Evolutionary conservation across 2,888 invertebrate genomes (phyloP).

Genomic region (Euspilapteryx auroguttella): DNA sequence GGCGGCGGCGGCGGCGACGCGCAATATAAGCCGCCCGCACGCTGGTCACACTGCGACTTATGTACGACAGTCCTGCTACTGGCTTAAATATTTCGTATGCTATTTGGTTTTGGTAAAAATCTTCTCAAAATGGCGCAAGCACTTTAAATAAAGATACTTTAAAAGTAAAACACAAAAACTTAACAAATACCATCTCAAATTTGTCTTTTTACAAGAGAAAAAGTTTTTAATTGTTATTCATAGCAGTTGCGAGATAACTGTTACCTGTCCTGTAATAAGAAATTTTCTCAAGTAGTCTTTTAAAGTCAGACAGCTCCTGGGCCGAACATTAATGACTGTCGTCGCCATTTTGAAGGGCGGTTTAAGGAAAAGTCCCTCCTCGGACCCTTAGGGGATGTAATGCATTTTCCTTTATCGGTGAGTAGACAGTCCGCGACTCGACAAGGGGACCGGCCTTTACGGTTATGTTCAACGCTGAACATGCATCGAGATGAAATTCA

Average conservation of each 20-base stretch:
- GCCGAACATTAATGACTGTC: constrained; percentile 39
- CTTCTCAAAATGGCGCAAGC: too few relatives aligned
- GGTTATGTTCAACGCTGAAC: constrained; percentile 47
- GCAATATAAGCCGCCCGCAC: neutral
- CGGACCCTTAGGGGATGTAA: constrained; percentile 42
- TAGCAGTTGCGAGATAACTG: too few relatives aligned
- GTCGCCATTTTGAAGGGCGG: constrained; percentile 45
- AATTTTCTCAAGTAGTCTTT: constrained; percentile 41
- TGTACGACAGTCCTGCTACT: too few relatives aligned
- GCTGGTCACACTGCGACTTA: neutral
- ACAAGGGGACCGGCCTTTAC: constrained; percentile 47
- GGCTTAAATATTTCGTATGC: too few relatives aligned
- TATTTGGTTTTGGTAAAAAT: too few relatives aligned
- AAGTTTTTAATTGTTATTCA: too few relatives aligned
- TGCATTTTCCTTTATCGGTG: constrained; percentile 56
- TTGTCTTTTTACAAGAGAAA: too few relatives aligned
- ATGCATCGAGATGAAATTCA: constrained; percentile 28
- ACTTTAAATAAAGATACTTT: too few relatives aligned
- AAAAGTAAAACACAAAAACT: too few relatives aligned
- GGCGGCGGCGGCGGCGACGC: too few relatives aligned
- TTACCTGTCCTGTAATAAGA: constrained; percentile 22
- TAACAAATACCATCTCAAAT: too few relatives aligned
- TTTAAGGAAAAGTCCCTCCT: constrained; percentile 34
- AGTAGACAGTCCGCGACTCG: constrained; percentile 47
- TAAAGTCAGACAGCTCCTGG: constrained; percentile 31